Base-by-base conservation (phyloP, 2,113 vertebrate genomes). In the Epinephelus lanceolatus region DNA sequence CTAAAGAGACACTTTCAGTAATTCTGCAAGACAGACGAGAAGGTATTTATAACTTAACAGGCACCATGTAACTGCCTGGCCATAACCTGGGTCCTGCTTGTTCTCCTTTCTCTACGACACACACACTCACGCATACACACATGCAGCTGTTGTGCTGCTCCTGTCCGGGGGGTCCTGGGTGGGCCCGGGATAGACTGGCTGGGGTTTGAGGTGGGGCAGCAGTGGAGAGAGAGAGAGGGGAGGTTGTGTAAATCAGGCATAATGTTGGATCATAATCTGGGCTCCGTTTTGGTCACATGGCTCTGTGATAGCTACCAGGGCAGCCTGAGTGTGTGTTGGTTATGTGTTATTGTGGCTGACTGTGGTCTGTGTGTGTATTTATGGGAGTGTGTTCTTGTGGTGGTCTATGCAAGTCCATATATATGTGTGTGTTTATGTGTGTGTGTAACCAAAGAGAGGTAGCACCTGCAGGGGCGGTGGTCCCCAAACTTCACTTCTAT, bases 31-130 rank as follows among this genome's bases (percentile, higher is more conserved):
- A 81, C 71, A 87, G 75, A 80, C 40, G 14, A 60, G 68, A 42
- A 85, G 81, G 81, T 85, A 90, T 90, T 91, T 88, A 90, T 89
- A 84, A 81, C 89, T 56, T 37, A 47, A 81, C 25, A 49, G 84
- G 69, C 72, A 80, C 70, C 78, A 14, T 59, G 72, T 61, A 83
- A 84, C 70, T 79, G 23, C 80, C 33, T 2, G 25, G 17, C 71
- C 47, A 3, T 89, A 84, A 85, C 66, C 82, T 59, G 73, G 60
- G 63, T 84, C 78, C 84, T 68, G 47, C 75, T 81, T 23, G 11
- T 49, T 30, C 45, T 12, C 67, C 61, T 47, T 49, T 57, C 73
- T 55, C 65, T 14, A 51, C 30, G 2, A 65, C 70, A 45, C 80
- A 25, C 59, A 63, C 77, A 71, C 66, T 71, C 71, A 62, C 53